Percentiles rank a stretch among this genome's conserved stretches.
Evolutionary conservation across 2,113 vertebrate genomes (phyloP).

Genomic region (Dendrocopos noguchii): DNA sequence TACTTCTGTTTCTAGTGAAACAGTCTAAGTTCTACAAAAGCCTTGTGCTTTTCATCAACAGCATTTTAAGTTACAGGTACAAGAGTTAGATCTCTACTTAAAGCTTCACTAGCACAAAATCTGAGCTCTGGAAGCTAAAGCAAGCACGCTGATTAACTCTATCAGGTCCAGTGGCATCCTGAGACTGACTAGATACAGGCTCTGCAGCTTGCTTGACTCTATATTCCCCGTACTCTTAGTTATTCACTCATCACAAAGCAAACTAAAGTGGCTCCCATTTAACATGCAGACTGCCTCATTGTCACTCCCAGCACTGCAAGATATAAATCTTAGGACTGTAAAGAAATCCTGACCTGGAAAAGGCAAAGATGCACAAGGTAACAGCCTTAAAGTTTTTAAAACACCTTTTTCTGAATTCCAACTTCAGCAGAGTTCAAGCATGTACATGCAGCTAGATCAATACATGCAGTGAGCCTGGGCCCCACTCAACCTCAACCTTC

Average conservation of each 20-base stretch:
- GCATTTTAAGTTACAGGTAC: not conserved
- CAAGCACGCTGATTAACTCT: not conserved
- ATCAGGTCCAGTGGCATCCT: not conserved
- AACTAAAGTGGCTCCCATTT: not conserved
- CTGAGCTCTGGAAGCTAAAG: not conserved
- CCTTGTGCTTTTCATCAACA: not conserved
- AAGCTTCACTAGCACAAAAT: not conserved
- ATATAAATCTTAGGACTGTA: not conserved
- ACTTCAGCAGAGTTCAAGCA: not conserved
- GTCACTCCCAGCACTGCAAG: not conserved
- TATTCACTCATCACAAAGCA: not conserved
- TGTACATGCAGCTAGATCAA: not conserved
- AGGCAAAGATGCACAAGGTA: not conserved
- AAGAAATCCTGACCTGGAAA: not conserved
- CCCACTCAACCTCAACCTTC: not conserved
- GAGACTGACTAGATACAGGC: not conserved
- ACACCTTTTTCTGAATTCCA: not conserved
- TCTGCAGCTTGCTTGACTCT: not conserved
- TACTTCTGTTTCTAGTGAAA: constrained; percentile 8
- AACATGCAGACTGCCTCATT: not conserved
- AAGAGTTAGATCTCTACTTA: not conserved
- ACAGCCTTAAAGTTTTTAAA: not conserved
- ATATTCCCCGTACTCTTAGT: not conserved
- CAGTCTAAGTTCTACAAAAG: not conserved
- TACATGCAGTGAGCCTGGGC: not conserved